Conservation (phyloP, 2,888 invertebrate genomes). For the Aquatica leii region DNA sequence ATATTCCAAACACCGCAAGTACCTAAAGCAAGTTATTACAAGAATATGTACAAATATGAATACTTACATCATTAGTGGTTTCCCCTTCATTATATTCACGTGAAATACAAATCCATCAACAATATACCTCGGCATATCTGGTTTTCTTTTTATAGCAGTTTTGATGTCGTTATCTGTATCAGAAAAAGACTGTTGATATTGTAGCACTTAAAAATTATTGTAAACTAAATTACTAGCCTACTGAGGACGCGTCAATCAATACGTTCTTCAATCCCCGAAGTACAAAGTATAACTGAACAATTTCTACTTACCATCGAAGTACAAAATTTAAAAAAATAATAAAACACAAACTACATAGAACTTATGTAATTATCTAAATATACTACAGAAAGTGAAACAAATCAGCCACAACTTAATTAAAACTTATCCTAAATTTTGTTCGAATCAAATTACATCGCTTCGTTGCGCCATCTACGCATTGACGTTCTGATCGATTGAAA, state of each 20-base stretch:
- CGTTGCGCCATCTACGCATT: constrained; percentile 45
- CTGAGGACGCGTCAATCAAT: too few species aligned
- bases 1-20: constrained; percentile 57
- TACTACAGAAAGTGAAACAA: too few species aligned
- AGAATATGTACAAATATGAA: neutral
- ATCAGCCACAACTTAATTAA: too few species aligned
- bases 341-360: too few species aligned
- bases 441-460: constrained; percentile 16
- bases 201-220: neutral
- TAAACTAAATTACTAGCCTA: neutral
- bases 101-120: constrained; percentile 60
- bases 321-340: too few species aligned
- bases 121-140: constrained; percentile 58
- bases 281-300: too few species aligned
- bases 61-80: constrained; percentile 58
- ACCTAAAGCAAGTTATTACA: constrained; percentile 44
- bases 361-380: too few species aligned
- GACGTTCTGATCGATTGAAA: constrained; percentile 43
- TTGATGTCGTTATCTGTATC: constrained; percentile 43
- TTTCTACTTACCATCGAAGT: too few species aligned
- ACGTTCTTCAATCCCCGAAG: too few species aligned
- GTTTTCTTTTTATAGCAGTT: constrained; percentile 47
- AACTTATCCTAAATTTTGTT: too few species aligned
- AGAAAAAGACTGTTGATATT: constrained; percentile 29
- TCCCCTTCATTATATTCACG: constrained; percentile 58